These are phyloP conservation scores for Montifringilla adamsi DNA, from an alignment of 2,113 vertebrate genomes.

Conservation along the genomic window DNA sequence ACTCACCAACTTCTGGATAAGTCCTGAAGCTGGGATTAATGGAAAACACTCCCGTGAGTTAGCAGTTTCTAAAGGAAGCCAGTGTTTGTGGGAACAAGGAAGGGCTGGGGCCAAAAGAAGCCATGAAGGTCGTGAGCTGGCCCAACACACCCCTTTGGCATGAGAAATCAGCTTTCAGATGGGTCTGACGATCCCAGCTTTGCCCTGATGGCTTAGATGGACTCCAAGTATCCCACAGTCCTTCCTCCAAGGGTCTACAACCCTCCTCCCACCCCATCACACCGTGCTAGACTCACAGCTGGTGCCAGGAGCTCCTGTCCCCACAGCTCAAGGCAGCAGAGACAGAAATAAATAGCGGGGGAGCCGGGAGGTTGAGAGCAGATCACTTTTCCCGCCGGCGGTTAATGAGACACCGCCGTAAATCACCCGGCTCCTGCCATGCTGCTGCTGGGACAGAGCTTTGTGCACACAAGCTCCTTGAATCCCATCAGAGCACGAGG, in stretches of 20 bases:
- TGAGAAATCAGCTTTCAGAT: background rate
- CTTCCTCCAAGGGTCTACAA: background rate
- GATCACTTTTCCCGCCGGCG: background rate
- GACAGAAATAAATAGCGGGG: background rate
- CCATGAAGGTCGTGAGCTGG: background rate
- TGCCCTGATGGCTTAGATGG: background rate
- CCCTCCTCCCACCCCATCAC: background rate
- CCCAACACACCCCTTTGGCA: no score
- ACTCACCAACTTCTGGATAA: background rate
- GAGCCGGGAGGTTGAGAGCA: background rate
- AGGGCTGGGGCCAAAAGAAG: background rate
- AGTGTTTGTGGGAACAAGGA: background rate
- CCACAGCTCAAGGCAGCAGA: background rate
- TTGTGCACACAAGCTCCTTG: no score
- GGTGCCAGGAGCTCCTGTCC: background rate
- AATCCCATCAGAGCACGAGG: no score
- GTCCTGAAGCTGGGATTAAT: background rate
- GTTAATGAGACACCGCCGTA: background rate
- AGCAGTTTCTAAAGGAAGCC: background rate
- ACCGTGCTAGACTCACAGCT: fast-evolving
- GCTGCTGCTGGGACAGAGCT: background rate
- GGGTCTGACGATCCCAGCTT: background rate
- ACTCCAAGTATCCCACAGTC: background rate
- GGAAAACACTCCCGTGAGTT: background rate
- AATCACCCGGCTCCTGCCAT: background rate